These are phyloP conservation scores for Onychostoma macrolepis DNA, from an alignment of 2,113 vertebrate species.

Conservation along the genomic window DNA sequence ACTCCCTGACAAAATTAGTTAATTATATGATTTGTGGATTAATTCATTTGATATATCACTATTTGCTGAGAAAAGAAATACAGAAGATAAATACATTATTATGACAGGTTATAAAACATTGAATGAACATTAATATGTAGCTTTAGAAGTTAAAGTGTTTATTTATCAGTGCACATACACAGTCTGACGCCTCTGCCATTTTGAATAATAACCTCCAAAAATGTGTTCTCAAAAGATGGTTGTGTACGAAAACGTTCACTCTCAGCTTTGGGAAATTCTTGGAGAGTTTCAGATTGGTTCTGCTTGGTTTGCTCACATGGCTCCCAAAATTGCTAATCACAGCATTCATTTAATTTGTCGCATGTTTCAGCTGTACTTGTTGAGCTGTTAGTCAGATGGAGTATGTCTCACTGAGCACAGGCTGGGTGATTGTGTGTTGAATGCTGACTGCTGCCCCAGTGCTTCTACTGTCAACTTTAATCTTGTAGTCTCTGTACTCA, in stretches of 20 bases:
- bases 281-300: not conserved
- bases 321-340: not conserved
- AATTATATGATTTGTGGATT: not conserved
- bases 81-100: not conserved
- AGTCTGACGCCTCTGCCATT: not conserved
- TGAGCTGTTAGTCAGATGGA: slow-evolving; percentile 42
- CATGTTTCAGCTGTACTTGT: slow-evolving; percentile 25
- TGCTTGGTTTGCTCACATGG: not conserved
- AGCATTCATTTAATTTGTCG: not conserved
- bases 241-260: not conserved
- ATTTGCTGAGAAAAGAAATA: not conserved
- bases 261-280: not conserved
- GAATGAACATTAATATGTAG: not conserved
- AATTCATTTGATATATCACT: not conserved
- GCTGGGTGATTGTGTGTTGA: slow-evolving; percentile 15
- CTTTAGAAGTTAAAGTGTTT: not conserved
- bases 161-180: not conserved
- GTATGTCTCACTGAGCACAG: slow-evolving; percentile 21
- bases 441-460: slow-evolving; percentile 32
- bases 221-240: not conserved
- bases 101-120: not conserved
- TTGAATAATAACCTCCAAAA: not conserved
- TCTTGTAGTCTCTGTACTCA: slow-evolving; percentile 23
- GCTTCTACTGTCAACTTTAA: slow-evolving; percentile 47
- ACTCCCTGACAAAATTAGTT: too few relatives aligned